These are phyloP conservation scores for Tolmerus cingulatus DNA, from an alignment of 2,888 invertebrate species.

Conservation along the genomic window DNA sequence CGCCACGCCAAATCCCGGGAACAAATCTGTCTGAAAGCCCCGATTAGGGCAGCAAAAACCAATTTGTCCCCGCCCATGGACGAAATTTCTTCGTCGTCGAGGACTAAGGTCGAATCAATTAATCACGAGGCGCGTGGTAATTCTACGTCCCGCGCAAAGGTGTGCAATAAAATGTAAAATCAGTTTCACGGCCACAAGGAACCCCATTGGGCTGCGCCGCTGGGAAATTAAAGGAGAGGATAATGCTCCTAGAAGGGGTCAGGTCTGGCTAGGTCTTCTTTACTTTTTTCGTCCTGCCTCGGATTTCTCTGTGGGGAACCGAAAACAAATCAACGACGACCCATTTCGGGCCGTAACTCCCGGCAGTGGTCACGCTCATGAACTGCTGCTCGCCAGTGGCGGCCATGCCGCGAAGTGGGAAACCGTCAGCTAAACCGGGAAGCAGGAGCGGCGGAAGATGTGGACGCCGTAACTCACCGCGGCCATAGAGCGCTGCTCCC, in stretches of 20 bases:
- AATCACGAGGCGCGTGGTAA: neutral
- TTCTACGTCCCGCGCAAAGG: neutral
- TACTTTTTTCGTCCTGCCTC: neutral
- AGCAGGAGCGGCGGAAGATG: neutral
- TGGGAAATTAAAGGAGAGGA: neutral
- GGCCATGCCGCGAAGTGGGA: neutral
- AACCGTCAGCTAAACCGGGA: neutral
- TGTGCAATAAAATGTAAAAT: neutral
- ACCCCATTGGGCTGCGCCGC: neutral
- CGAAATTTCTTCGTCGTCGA: neutral
- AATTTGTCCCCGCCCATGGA: neutral
- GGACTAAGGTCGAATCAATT: neutral
- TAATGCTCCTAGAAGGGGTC: neutral
- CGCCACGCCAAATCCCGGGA: neutral
- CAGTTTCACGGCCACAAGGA: neutral
- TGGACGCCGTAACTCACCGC: neutral
- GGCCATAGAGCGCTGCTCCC: neutral
- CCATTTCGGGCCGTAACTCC: neutral
- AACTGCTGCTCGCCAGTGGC: neutral
- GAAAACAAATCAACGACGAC: neutral
- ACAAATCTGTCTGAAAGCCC: neutral
- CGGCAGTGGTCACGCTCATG: neutral
- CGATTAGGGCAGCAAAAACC: neutral
- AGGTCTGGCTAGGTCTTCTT: neutral
- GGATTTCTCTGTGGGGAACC: neutral